Evolutionary conservation across 2,113 vertebrate genomes (phyloP).

Genomic region (Panurus biarmicus): DNA sequence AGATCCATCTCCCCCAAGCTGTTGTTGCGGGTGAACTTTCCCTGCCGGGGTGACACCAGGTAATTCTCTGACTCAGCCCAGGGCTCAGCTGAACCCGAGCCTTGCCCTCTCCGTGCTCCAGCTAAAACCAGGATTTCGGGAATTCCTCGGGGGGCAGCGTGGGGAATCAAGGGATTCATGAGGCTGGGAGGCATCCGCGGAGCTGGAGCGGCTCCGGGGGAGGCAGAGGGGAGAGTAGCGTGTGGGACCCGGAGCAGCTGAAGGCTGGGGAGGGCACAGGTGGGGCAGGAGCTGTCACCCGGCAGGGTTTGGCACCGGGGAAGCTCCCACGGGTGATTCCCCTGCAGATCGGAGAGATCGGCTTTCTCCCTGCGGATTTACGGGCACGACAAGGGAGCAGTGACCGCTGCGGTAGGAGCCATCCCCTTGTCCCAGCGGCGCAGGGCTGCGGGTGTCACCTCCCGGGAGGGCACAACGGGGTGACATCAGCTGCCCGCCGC

Average conservation of each 20-base stretch:
- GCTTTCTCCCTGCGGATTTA: not conserved
- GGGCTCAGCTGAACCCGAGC: not conserved
- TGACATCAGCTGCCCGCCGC: rapidly evolving
- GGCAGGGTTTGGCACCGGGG: not conserved
- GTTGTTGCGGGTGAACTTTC: not conserved
- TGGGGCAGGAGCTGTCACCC: not conserved
- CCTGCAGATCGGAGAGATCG: rapidly evolving
- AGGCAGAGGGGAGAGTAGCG: not conserved
- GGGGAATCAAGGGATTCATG: not conserved
- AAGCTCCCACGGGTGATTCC: not conserved
- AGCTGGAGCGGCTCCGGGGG: not conserved
- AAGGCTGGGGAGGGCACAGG: not conserved
- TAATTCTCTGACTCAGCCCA: slow-evolving; percentile 18
- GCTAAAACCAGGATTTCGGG: not conserved
- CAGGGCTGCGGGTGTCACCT: not conserved
- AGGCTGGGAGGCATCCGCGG: not conserved
- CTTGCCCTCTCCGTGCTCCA: not conserved
- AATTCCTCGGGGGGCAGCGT: not conserved
- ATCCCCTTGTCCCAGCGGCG: not conserved
- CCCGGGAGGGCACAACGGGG: not conserved
- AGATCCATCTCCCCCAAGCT: not conserved
- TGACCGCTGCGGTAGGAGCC: not conserved
- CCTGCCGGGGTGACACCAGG: not conserved
- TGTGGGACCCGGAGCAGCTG: not conserved
- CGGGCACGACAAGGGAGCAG: rapidly evolving